Evolutionary conservation across 2,888 invertebrate genomes (phyloP).

Genomic region (Cryptosula pallasiana): DNA sequence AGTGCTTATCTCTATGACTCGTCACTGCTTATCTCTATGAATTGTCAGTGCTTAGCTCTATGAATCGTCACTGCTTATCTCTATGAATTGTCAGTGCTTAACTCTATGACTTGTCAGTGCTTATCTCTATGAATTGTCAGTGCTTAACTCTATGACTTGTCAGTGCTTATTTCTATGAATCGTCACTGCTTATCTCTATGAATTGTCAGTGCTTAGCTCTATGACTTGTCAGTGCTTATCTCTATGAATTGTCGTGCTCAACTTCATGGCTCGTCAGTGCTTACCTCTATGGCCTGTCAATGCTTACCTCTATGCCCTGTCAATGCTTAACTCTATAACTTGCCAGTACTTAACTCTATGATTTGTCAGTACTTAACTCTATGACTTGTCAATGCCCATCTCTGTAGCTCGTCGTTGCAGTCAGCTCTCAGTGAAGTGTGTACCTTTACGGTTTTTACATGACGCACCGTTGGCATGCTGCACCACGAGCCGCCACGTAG

Average conservation of each 20-base stretch:
- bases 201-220: neutral
- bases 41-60: neutral
- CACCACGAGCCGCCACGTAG: too few relatives aligned
- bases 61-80: neutral
- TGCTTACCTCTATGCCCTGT: neutral
- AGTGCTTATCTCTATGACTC: neutral
- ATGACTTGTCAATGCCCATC: neutral
- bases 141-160: neutral
- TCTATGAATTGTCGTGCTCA: neutral
- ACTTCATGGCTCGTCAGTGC: too few relatives aligned
- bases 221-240: neutral
- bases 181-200: neutral
- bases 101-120: neutral
- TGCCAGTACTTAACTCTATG: neutral
- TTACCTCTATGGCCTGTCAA: neutral
- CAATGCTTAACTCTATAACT: constrained; percentile 20
- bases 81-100: neutral
- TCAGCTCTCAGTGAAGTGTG: too few relatives aligned
- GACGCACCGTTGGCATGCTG: too few relatives aligned
- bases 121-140: constrained; percentile 22
- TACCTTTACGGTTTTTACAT: too few relatives aligned
- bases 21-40: neutral
- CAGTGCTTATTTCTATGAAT: neutral
- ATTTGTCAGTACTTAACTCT: neutral
- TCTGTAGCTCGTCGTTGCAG: neutral